Base-by-base conservation (phyloP, 1,140 invertebrate genomes). In the Homarus americanus region DNA sequence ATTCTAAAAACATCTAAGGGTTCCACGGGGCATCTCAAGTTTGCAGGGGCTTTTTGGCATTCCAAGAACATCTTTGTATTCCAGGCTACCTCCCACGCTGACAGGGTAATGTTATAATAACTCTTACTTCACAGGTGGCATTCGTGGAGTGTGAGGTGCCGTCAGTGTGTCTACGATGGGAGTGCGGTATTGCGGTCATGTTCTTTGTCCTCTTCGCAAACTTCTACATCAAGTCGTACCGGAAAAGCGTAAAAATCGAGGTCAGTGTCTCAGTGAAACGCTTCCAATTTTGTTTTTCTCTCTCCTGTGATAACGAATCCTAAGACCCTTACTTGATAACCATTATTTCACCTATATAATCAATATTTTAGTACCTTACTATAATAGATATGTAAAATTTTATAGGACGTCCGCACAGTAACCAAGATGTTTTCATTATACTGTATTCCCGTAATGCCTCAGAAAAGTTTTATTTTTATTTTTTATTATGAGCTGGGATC, bases 191-290 rank as follows among this genome's bases (percentile, higher is more conserved):
- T 32, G 82, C 82, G 1, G 7, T 80, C 38, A 76, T 75, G 82
- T 49, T 84, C 32, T 40, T 80, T 20, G 41, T 83, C 49, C 76
- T 53, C 66, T 84, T 53, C 72, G 36, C 72, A 1, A 63, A 80
- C 66, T 89, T 66, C 78, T 80, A 79, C 40, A 73, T 76, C 66
- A 53, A 69, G 10, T 96, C 97, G 97, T 95, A 98, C 97, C 97
- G 98, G 96, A 94, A 66, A 44, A 17, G 32, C 12, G 20, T n/a
- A n/a, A n/a, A n/a, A n/a, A n/a, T n/a, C n/a, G n/a, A n/a, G 53
- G 9, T 49, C 44, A 0, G 17, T 10, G 44, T 9, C 9, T 17
- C 9, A 49, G 44, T 9, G 9, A 49, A 9, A 49, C 2, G 44
- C 44, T 10, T 1, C 17, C 17, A 9, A 1, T 49, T 49, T 10